phyloP scores from a whole-genome alignment of 2,888 invertebrate genomes.

The Iselma pallidipennis region DNA sequence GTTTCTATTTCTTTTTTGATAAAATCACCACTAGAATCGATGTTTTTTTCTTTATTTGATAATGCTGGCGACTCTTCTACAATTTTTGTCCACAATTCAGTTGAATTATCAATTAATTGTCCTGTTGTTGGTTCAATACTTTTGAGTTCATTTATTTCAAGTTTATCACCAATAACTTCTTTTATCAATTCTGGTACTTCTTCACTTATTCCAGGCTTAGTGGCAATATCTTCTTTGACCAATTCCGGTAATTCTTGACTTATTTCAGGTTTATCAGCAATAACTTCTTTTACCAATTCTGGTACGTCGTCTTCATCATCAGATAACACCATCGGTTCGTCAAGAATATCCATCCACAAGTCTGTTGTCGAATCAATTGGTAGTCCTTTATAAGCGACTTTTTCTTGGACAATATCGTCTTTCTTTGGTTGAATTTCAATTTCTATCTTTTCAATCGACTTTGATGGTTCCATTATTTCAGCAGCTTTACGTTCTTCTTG shows the following conservation, averaged over 20 bases:
- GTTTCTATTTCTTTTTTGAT: background rate
- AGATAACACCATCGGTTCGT: slow-evolving; percentile 41
- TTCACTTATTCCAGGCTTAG: background rate
- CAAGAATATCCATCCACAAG: slow-evolving; percentile 37
- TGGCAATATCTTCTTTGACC: background rate
- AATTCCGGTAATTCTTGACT: background rate
- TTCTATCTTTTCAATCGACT: background rate
- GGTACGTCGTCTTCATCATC: slow-evolving; percentile 24
- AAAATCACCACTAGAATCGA: background rate
- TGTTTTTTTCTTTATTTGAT: background rate
- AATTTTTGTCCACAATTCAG: background rate
- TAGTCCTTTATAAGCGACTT: slow-evolving; percentile 28
- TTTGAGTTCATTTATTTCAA: no score
- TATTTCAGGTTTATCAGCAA: background rate
- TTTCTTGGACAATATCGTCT: background rate
- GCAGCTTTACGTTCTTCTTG: slow-evolving; percentile 1
- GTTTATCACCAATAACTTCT: background rate
- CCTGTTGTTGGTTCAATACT: no score
- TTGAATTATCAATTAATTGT: background rate
- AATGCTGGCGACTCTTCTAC: background rate
- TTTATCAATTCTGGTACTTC: background rate
- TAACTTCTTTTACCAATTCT: background rate
- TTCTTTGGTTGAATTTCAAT: background rate
- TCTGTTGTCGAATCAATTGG: slow-evolving; percentile 31
- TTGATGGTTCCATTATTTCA: background rate